phyloP scores from a whole-genome alignment of 2,888 invertebrate genomes.

The Spisula solida region DNA sequence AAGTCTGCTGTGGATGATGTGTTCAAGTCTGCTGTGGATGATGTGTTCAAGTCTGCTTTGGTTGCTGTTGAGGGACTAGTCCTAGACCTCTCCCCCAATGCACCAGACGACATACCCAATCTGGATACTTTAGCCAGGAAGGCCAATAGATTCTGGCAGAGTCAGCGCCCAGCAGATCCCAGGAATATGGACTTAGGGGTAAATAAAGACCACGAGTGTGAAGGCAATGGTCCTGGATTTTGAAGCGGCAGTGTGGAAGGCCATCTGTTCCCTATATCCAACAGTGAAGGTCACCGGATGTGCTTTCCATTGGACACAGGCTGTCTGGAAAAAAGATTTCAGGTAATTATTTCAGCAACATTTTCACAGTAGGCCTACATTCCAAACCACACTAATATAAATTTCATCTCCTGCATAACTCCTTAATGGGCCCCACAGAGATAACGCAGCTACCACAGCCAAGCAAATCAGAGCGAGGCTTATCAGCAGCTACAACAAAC shows the following conservation, averaged over 20 bases:
- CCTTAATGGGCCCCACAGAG: too few species aligned
- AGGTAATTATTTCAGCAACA: not conserved
- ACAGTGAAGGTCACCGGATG: not conserved
- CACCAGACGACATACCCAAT: not conserved
- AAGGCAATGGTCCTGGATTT: not conserved
- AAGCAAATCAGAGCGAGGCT: too few species aligned
- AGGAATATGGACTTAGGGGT: not conserved
- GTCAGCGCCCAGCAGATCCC: conserved; percentile 13
- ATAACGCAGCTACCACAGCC: too few species aligned
- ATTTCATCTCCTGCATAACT: too few species aligned
- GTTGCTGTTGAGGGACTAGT: not conserved
- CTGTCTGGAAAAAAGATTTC: not conserved
- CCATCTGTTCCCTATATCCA: not conserved
- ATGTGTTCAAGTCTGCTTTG: not conserved
- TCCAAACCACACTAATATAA: too few species aligned
- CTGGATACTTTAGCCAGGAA: not conserved
- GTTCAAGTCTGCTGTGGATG: too few species aligned
- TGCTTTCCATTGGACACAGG: conserved; percentile 13
- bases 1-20: too few species aligned
- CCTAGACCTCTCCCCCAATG: not conserved
- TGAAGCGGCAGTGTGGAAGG: not conserved
- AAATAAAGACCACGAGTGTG: not conserved
- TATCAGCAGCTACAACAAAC: too few species aligned
- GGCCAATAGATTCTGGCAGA: conserved; percentile 19
- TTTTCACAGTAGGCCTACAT: too few species aligned